Evolutionary conservation across 2,797 vertebrate species (phyloP).

Genomic region (Bradypus variegatus): DNA sequence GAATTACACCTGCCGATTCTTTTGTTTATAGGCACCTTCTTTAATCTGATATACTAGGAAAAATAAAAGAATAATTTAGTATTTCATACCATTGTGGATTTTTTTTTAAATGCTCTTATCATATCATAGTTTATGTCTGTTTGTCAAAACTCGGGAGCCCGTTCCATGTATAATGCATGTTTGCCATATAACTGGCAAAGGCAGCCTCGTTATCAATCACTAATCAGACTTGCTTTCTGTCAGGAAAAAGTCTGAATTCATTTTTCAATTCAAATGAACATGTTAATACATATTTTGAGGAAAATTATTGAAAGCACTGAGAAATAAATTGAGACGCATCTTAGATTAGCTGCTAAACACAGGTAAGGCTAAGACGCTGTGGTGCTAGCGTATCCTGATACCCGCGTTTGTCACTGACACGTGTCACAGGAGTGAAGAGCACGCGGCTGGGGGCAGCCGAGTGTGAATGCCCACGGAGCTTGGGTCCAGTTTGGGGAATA

Average conservation of each 20-base stretch:
- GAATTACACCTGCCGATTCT: background rate
- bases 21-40: background rate
- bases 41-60: background rate
- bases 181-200: background rate
- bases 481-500: background rate
- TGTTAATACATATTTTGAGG: background rate
- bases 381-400: rapidly evolving
- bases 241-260: background rate
- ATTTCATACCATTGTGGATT: background rate
- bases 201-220: background rate
- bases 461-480: too few species aligned
- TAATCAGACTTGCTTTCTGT: background rate
- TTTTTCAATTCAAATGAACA: background rate
- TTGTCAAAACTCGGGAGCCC: background rate
- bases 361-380: too few species aligned
- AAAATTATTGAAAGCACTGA: background rate
- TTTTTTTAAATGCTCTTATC: background rate
- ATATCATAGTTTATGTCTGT: background rate
- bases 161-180: background rate
- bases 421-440: too few species aligned
- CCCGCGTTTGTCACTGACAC: too few species aligned
- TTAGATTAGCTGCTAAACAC: background rate
- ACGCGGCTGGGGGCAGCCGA: too few species aligned
- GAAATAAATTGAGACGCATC: background rate
- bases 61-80: background rate